Conservation (phyloP, 2,113 vertebrate species). For the Laticauda laticaudata region DNA sequence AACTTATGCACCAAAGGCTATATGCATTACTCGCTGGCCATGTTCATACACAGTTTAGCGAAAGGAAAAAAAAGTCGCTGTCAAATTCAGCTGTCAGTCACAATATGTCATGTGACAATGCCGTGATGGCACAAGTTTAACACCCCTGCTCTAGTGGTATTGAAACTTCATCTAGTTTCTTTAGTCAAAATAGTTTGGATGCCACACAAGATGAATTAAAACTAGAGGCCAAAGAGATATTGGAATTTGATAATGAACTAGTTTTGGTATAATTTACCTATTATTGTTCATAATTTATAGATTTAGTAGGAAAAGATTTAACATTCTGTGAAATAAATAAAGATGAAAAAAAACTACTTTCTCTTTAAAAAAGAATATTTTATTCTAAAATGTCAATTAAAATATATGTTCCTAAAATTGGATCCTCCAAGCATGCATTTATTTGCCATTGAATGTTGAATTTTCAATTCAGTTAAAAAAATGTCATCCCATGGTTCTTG, state of each 20-base stretch:
- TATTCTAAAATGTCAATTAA: background rate
- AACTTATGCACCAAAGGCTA: too few relatives aligned
- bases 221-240: background rate
- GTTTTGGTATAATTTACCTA: background rate
- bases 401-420: background rate
- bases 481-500: background rate
- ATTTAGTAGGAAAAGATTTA: background rate
- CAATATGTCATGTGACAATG: too few relatives aligned
- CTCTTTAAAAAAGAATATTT: background rate
- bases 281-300: background rate
- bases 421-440: background rate
- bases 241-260: background rate
- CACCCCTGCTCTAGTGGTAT: background rate
- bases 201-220: background rate
- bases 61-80: too few relatives aligned
- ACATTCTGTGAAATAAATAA: background rate
- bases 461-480: background rate
- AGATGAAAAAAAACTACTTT: background rate
- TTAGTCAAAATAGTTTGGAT: background rate
- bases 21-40: too few relatives aligned
- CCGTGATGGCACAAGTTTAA: too few relatives aligned
- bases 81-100: too few relatives aligned
- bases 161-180: background rate
- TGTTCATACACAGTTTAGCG: too few relatives aligned
- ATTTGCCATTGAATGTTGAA: background rate